A percentile compares a stretch with the other conserved stretches of the same genome.
These are phyloP conservation scores for Hemiscyllium ocellatum DNA, from an alignment of 2,113 vertebrate species.

Conservation along the genomic window DNA sequence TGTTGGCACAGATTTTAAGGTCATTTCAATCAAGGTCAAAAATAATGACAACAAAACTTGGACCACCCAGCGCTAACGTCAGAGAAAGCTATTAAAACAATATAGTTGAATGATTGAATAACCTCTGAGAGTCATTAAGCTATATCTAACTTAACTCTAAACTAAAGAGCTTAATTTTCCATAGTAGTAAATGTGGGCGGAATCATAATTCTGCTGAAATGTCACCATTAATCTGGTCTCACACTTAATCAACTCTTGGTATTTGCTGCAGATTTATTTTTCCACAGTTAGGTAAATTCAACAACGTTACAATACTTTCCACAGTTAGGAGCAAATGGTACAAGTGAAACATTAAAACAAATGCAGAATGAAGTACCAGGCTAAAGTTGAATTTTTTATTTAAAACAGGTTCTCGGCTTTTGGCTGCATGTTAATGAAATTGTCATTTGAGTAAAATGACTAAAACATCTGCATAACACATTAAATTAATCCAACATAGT, in stretches of 20 bases:
- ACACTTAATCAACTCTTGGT: background rate
- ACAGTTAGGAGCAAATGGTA: background rate
- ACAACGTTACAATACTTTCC: background rate
- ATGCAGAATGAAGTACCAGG: background rate
- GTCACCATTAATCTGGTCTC: too few relatives aligned
- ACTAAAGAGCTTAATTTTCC: background rate
- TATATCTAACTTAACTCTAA: background rate
- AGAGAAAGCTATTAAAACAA: background rate
- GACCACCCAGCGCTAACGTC: background rate
- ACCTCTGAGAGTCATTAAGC: conserved; percentile 4
- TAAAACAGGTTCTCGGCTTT: background rate
- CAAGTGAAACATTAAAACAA: background rate
- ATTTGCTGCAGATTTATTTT: background rate
- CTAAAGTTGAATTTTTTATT: background rate
- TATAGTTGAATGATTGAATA: background rate
- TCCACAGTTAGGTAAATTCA: background rate
- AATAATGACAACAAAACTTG: background rate
- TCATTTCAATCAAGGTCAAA: background rate
- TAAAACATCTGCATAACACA: background rate
- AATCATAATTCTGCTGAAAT: background rate
- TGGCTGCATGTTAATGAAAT: background rate
- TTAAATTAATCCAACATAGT: background rate
- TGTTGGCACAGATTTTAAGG: background rate
- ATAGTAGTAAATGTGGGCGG: background rate
- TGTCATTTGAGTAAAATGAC: background rate